Base-by-base conservation (phyloP, 2,113 vertebrate species). In the Xenopus tropicalis region DNA sequence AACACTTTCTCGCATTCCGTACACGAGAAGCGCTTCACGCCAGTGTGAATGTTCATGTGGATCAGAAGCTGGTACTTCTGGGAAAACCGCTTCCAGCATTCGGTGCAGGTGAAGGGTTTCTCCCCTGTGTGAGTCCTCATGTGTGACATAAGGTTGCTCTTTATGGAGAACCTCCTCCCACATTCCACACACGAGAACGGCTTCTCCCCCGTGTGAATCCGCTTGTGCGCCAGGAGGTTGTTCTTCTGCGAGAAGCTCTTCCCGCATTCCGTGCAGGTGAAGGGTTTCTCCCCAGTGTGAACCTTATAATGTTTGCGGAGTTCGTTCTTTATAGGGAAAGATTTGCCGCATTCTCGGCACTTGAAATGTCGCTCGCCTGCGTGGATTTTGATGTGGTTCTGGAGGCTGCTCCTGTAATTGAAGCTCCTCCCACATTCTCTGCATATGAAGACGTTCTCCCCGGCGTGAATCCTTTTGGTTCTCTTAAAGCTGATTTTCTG, bases 261-360 rank as follows among this genome's bases (percentile, higher is more conserved):
- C 11, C 69, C 58, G 11, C 69, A 71, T 29, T 51, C 19, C 1
- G 58, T 25, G 5, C 69, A 71, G 12, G 43, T 21, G 56, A 61
- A 62, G 1, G 69, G 69, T 58, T 42, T 71, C 43, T 24, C 69
- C 19, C 58, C 69, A 1, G 58, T 61, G 23, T 71, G 69, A 29
- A 51, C 19, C 25, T 61, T 62, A 14, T 71, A 43, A 11, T 71
- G 69, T 17, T 24, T 43, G 6, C 25, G 9, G 1, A 71, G 59
- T 4, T 19, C 13, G 1, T 43, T 44, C n/a, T 52, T 62, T 0
- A 21, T 11, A 11, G 43, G 17, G 20, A 71, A 71, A 17, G 8
- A 14, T 16, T 71, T 71, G 21, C 70, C 59, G 14, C 70, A 71
- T 12, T n/a, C 23, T 11, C 43, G 29, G n/a, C 70, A 71, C 11